These are phyloP conservation scores for Phocoena phocoena DNA, from an alignment of 2,113 vertebrate genomes.

Conservation along the genomic window DNA sequence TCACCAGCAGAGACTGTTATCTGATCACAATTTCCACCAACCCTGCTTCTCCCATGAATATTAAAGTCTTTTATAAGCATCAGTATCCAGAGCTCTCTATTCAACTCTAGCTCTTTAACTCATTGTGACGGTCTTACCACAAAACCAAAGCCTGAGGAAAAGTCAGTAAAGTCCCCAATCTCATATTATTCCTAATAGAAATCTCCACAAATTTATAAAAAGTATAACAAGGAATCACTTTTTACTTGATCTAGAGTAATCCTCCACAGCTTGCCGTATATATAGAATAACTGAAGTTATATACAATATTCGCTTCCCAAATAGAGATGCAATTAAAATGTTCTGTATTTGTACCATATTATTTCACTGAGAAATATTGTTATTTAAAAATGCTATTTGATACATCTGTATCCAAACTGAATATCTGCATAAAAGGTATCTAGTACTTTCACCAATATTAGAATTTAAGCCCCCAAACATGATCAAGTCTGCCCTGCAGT, in stretches of 20 bases:
- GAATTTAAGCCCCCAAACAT: neutral
- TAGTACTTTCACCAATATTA: neutral
- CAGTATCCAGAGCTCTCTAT: neutral
- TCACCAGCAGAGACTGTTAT: neutral
- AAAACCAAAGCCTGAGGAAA: neutral
- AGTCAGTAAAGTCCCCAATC: neutral
- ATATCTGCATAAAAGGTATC: neutral
- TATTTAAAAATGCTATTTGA: neutral
- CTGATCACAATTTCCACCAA: neutral
- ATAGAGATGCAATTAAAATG: neutral
- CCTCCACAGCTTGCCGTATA: neutral
- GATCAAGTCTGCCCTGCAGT: neutral
- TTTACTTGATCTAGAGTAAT: neutral
- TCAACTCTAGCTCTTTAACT: neutral
- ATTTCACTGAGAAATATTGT: neutral
- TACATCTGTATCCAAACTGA: neutral
- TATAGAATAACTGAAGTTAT: neutral
- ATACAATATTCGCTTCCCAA: neutral
- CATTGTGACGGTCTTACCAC: neutral
- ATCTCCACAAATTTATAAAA: neutral
- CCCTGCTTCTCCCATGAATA: neutral
- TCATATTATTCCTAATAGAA: neutral
- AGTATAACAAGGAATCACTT: neutral
- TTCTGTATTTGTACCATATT: neutral
- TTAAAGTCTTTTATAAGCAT: neutral